phyloP scores from a whole-genome alignment of 2,797 vertebrate genomes.

The Anguilla marmorata region DNA sequence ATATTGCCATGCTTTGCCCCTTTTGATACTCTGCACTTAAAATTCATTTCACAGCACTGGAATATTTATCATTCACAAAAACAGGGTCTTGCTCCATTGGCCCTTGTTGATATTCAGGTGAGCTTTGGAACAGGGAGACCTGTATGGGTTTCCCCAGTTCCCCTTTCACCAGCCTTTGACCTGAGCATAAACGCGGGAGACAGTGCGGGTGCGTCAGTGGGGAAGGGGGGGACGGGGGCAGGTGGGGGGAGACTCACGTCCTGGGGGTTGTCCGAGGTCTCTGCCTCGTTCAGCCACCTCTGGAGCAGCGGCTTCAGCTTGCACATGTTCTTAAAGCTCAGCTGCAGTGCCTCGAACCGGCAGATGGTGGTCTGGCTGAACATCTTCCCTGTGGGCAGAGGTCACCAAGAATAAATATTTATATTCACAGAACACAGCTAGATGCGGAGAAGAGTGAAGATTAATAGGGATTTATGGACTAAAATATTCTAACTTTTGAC shows the following conservation, averaged over 20 bases:
- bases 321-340: constrained; percentile 84
- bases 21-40: no score
- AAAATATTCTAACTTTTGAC: not conserved
- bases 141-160: no score
- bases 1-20: not conserved
- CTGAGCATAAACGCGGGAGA: not conserved
- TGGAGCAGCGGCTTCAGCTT: constrained; percentile 79
- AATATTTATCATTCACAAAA: no score
- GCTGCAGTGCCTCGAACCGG: constrained; percentile 77
- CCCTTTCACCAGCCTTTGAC: no score
- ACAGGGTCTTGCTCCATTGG: no score
- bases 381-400: constrained; percentile 69
- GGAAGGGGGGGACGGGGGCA: no score
- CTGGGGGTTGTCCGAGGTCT: constrained; percentile 75
- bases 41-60: no score
- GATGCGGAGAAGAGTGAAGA: not conserved
- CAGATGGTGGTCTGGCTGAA: constrained; percentile 86
- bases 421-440: not conserved
- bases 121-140: no score
- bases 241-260: constrained; percentile 66
- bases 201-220: not conserved
- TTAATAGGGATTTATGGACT: not conserved
- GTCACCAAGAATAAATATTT: not conserved
- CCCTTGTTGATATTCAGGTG: no score
- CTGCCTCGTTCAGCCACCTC: constrained; percentile 76